Base-by-base conservation (phyloP, 2,888 invertebrate species). In the Sicus ferrugineus region DNA sequence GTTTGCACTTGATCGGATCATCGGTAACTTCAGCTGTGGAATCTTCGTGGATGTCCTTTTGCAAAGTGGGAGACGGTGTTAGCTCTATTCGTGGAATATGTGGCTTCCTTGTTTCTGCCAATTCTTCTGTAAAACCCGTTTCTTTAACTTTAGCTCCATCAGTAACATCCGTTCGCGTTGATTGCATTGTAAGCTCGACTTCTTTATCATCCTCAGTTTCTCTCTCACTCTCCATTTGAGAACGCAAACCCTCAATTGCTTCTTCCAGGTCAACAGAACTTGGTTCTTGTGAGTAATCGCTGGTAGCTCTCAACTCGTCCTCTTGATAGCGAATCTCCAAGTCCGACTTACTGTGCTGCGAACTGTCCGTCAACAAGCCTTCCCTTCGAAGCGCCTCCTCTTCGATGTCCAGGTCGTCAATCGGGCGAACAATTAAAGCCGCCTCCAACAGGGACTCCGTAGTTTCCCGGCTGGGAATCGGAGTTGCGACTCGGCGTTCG, bases 381-480 rank as follows among this genome's bases (percentile, higher is more conserved):
- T 82, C 82, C 0, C 83, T 75, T 0, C 83, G 77, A 16, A 82
- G 71, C 42, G 77, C 82, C 63, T 81, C 82, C 67, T 83, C 82
- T 52, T 81, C 81, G 5, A 82, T 72, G 70, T 83, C 83, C 46
- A 88, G 86, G 63, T 87, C 87, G 77, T 90, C 88, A 73, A 91
- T 88, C 14, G 89, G 91, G 75, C 90, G 88, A 23, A 92, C 91
- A 16, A 90, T 87, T 56, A 92, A 81, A 5, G 90, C 88, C 1
- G 90, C 91, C 81, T 90, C 90, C 14, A 91, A 83, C 77, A 89
- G 76, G 4, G 66, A 56, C 84, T 89, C 90, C 69, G 88, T 87
- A 79, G 90, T 88, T 59, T 88, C 88, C n/a, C 76, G 73, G 68
- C 88, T 89, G 71, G 88, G 86, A 16, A 89, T 88, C 28, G 90